Percentiles rank a stretch among this genome's conserved stretches.
phyloP scores from a whole-genome alignment of 2,113 vertebrate species.

The Acanthisitta chloris region DNA sequence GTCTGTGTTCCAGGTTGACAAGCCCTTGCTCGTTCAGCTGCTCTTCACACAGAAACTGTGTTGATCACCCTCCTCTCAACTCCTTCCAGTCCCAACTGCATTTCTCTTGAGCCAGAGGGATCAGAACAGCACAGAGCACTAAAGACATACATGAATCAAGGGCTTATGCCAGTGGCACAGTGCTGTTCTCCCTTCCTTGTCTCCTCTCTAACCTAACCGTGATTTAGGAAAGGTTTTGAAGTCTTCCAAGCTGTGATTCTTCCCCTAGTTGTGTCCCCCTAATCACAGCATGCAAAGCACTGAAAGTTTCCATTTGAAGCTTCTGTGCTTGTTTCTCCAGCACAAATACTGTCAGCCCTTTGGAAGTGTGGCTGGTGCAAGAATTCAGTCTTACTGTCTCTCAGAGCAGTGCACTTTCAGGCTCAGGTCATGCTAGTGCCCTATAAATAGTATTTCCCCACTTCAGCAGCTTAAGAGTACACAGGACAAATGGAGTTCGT shows the following conservation, averaged over 20 bases:
- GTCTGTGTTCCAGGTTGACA: neutral
- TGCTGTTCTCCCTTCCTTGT: neutral
- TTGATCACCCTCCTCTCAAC: rapidly evolving
- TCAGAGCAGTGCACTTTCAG: neutral
- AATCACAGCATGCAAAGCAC: neutral
- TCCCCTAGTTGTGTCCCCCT: neutral
- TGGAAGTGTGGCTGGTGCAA: neutral
- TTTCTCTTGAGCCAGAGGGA: neutral
- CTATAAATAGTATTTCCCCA: neutral
- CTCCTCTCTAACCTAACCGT: neutral
- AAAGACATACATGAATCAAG: neutral
- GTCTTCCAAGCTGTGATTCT: neutral
- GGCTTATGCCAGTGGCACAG: neutral
- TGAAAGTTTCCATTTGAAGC: neutral
- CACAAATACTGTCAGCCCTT: neutral
- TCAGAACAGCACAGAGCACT: neutral
- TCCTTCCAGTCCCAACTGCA: neutral
- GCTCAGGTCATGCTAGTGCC: neutral
- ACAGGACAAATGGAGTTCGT: neutral
- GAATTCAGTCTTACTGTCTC: neutral
- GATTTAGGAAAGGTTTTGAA: neutral
- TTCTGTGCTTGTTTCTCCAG: neutral
- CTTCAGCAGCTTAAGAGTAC: neutral
- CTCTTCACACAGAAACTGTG: neutral
- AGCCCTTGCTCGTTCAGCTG: neutral